Base-by-base conservation (phyloP, 2,888 invertebrate genomes). In the Sabellastarte sp. region DNA sequence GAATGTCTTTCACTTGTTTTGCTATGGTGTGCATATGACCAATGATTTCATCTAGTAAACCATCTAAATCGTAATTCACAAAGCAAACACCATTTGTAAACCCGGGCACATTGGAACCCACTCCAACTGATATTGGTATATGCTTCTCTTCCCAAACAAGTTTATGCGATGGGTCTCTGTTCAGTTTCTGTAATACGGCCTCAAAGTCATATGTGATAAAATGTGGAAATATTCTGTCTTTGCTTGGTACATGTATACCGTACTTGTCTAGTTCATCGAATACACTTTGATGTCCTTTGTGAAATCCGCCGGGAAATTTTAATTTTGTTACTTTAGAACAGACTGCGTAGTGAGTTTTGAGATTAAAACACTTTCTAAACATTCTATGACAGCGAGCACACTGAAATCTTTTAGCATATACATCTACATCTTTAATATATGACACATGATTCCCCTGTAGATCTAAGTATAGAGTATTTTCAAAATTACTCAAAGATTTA, bases 171-270 rank as follows among this genome's bases (percentile, higher is more conserved):
- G 41, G 10, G 5, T 41, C 10, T 5, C 5, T 53, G 5, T 53
- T 5, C 5, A 5, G 5, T 20, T 26, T 53, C 26, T 20, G 5
- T 10, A 53, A 24, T 10, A 53, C 24, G 15, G 53, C 53, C 24
- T 53, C 53, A 53, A 53, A 53, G 24, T 53, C 53, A 53, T 10
- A 41, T 41, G 15, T 15, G 15, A 41, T 41, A 41, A 41, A 41
- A 15, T 41, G 15, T 15, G 41, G 41, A 15, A 10, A 41, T 10
- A 41, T 10, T 41, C 15, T 5, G 15, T 41, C 15, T 10, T 41
- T 15, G 5, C 24, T 53, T 20, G 5, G 10, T 5, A 26, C 15
- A 53, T 20, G 15, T 53, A 53, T 53, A 10, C 15, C 15, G 15
- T 10, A 41, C 15, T 41, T 15, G 15, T 5, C 5, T 41, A 41